Conservation (phyloP, 2,888 invertebrate genomes). For the Eilema depressum region DNA sequence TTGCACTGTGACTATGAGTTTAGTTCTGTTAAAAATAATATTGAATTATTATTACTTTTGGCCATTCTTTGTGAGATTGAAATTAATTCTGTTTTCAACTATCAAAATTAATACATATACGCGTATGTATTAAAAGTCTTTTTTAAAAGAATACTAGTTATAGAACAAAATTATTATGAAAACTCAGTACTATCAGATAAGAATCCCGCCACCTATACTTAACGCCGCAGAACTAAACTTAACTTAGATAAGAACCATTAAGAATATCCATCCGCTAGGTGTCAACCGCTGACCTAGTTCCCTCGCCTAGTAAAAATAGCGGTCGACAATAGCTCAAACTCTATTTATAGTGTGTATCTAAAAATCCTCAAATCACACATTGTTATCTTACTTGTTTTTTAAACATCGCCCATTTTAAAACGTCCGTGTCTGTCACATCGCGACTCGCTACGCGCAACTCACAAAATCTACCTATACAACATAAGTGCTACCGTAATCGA, state of each 20-base stretch:
- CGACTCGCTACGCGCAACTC: constrained; percentile 69
- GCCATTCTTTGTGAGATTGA: no score
- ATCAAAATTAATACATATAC: no score
- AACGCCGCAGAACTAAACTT: constrained; percentile 42
- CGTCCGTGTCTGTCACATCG: constrained; percentile 46
- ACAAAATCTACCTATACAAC: constrained; percentile 57
- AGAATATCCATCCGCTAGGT: constrained; percentile 60
- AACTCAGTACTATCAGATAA: neutral
- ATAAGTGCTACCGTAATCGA: constrained; percentile 60
- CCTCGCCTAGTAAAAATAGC: constrained; percentile 84
- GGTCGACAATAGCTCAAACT: constrained; percentile 83
- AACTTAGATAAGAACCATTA: constrained; percentile 59
- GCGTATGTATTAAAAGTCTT: no score
- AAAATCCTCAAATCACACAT: constrained; percentile 73
- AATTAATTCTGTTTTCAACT: no score
- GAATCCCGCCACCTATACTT: constrained; percentile 56
- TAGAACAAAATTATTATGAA: neutral
- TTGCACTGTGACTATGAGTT: constrained; percentile 17
- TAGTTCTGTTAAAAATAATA: neutral
- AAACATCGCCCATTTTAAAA: constrained; percentile 44
- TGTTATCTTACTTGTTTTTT: constrained; percentile 69
- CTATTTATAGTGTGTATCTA: constrained; percentile 84
- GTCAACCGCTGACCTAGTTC: constrained; percentile 80
- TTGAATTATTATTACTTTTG: neutral
- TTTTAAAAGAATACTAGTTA: neutral